phyloP scores from a whole-genome alignment of 2,113 vertebrate species.

The Morone chrysops region DNA sequence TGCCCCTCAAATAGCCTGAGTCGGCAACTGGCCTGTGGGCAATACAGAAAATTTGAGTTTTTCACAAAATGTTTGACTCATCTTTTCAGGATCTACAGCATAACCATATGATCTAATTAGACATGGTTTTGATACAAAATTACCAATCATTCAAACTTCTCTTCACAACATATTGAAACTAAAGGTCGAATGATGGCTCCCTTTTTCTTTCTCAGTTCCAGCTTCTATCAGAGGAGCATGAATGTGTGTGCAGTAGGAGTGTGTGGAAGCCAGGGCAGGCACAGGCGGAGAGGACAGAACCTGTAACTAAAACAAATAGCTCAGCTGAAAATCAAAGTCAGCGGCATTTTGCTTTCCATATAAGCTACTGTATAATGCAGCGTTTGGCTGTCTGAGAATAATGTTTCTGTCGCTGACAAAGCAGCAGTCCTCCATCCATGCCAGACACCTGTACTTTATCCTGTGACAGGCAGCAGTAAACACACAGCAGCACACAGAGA shows the following conservation, averaged over 20 bases:
- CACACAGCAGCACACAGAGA: neutral
- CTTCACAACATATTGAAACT: neutral
- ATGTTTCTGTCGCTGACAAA: constrained; percentile 52
- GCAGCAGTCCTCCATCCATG: constrained; percentile 25
- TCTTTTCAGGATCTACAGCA: neutral
- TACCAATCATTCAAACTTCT: neutral
- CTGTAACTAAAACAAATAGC: constrained; percentile 49
- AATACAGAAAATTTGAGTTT: neutral
- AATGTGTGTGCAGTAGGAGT: neutral
- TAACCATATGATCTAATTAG: neutral
- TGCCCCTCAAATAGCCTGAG: no score
- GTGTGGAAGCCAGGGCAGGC: neutral
- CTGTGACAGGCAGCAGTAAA: neutral
- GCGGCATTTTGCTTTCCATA: constrained; percentile 23
- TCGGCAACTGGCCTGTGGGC: no score
- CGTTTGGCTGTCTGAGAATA: constrained; percentile 35
- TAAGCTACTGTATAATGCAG: constrained; percentile 41
- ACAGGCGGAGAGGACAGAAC: constrained; percentile 15
- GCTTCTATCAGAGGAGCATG: constrained; percentile 7
- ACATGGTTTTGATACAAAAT: neutral
- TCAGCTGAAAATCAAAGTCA: constrained; percentile 53
- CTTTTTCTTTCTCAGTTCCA: neutral
- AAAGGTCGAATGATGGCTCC: neutral
- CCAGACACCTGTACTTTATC: constrained; percentile 27
- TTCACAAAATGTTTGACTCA: neutral